These are phyloP conservation scores for Syrmaticus mikado DNA, from an alignment of 2,113 vertebrate species.

Conservation along the genomic window DNA sequence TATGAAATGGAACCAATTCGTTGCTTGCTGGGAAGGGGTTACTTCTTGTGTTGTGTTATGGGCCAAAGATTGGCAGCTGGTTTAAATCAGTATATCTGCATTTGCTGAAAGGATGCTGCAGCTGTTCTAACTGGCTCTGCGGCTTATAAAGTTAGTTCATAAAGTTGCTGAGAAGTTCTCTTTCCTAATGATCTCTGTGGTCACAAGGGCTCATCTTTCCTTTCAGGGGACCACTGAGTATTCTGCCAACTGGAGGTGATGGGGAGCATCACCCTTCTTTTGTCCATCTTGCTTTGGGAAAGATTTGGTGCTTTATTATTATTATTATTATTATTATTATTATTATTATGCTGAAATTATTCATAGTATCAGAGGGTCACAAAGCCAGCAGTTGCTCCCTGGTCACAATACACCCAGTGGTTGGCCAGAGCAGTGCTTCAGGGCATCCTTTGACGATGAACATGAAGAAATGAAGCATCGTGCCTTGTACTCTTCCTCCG, in stretches of 20 bases:
- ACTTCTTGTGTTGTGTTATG: neutral
- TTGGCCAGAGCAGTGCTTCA: neutral
- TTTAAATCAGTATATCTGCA: constrained; percentile 44
- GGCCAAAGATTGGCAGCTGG: constrained; percentile 35
- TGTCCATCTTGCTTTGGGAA: neutral
- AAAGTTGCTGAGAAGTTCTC: constrained; percentile 25
- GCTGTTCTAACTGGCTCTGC: neutral
- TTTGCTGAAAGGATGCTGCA: neutral
- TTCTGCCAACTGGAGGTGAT: neutral
- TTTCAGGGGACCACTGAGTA: neutral
- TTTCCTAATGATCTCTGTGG: neutral
- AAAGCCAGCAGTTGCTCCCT: neutral
- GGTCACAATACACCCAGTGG: neutral
- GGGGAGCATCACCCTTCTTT: neutral
- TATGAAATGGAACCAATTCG: constrained; percentile 22
- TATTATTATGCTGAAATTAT: neutral
- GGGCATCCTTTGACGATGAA: neutral
- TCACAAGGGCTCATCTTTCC: neutral
- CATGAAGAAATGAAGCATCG: accelerated
- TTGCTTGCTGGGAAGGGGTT: neutral
- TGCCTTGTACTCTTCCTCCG: neutral
- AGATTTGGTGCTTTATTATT: neutral
- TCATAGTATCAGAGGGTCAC: neutral
- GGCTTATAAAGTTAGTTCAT: constrained; percentile 47
- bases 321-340: neutral